These are phyloP conservation scores for Myotis lucifugus DNA, from an alignment of 2,113 vertebrate species.

Conservation along the genomic window DNA sequence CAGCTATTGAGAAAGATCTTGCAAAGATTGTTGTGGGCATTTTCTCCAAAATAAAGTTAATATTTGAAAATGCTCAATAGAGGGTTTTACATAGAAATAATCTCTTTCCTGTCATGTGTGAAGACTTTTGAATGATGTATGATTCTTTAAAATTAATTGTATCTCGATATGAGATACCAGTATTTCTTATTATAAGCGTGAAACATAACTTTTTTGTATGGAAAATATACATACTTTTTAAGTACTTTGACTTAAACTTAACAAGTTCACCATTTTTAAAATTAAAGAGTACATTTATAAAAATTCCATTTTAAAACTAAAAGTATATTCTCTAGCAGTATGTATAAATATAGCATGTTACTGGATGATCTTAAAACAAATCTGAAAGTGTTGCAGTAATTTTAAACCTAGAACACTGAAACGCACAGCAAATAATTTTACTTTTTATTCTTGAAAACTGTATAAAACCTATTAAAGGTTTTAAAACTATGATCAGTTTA, in stretches of 20 bases:
- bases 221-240: conserved; percentile 90
- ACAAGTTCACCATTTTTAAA: conserved; percentile 86
- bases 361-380: conserved; percentile 90
- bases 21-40: conserved; percentile 65
- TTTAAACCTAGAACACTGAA: conserved; percentile 80
- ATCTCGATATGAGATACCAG: conserved; percentile 87
- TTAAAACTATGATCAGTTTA: conserved; percentile 75
- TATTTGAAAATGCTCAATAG: conserved; percentile 74
- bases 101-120: conserved; percentile 74
- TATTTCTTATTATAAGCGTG: conserved; percentile 85
- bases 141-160: conserved; percentile 79
- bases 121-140: conserved; percentile 70
- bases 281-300: conserved; percentile 90
- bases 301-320: conserved; percentile 88
- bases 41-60: conserved; percentile 58
- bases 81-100: conserved; percentile 66
- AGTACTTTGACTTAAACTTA: conserved; percentile 87
- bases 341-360: conserved; percentile 93
- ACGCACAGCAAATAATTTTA: conserved; percentile 76
- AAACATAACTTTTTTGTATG: conserved; percentile 87
- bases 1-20: conserved; percentile 83
- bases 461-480: conserved; percentile 78
- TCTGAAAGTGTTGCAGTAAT: conserved; percentile 89
- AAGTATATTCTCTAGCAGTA: conserved; percentile 88
- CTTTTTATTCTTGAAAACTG: conserved; percentile 79